Base-by-base conservation (phyloP, 1,140 invertebrate genomes). In the Drosophila malerkotliana region DNA sequence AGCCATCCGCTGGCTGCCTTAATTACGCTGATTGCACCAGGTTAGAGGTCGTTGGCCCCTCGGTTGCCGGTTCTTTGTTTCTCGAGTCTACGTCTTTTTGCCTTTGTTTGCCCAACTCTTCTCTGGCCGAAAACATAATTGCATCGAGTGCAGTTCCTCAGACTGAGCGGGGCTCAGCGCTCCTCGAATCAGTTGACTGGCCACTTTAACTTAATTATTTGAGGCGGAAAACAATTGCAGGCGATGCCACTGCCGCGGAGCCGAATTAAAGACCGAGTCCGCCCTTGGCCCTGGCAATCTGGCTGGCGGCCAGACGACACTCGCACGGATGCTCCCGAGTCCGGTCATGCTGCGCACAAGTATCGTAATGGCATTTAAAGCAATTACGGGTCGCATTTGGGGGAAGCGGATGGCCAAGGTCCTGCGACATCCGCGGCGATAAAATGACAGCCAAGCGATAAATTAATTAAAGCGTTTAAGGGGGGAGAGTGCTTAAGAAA, bases 321-420 rank as follows among this genome's bases (percentile, higher is more conserved):
- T 49, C 56, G 57, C 21, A 21, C 21, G 21, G 21, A 21, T 21
- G 21, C 21, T 21, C 21, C 21, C 21, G 21, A 21, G 21, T 41
- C 34, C 9, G 18, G 41, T 10, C 57, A 56, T 32, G 66, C 75
- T 82, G 85, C 54, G 85, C 76, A 51, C 78, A 82, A 90, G 85
- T 90, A 80, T 90, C 75, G 80, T 90, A 90, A 90, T 90, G 75
- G 62, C 85, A 90, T 90, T 90, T 90, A 90, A 90, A 78, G 85
- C 85, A 90, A 90, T 90, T 90, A 90, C 74, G 69, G 87, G 78
- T 82, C 79, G 74, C 87, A 87, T 85, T 90, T 90, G 51, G 28
- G 47, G 14, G 24, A 48, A 37, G 51, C 32, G 71, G 82, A 62
- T 72, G 72, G 81, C 64, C 57, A 66, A 72, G 80, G 75, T 87